phyloP scores from a whole-genome alignment of 2,113 vertebrate species.

The Mesocricetus auratus region DNA sequence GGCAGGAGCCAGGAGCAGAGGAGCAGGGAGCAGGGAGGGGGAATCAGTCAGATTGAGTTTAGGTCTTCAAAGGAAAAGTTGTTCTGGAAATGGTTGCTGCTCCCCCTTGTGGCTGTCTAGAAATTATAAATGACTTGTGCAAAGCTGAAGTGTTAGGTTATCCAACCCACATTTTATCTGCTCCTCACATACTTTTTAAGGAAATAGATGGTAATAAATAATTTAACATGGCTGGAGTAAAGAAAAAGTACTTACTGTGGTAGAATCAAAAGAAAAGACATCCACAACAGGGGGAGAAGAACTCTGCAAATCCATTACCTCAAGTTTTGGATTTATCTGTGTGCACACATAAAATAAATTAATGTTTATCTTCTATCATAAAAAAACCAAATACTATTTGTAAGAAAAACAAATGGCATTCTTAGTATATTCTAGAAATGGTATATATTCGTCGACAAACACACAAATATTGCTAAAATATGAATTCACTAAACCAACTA shows the following conservation, averaged over 20 bases:
- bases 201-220: constrained; percentile 22
- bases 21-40: not conserved
- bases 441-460: constrained; percentile 19
- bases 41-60: not conserved
- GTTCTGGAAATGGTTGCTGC: not conserved
- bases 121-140: not conserved
- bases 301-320: constrained; percentile 89
- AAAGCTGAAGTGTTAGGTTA: not conserved
- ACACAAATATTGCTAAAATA: constrained; percentile 17
- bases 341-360: constrained; percentile 33
- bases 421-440: constrained; percentile 24
- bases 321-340: constrained; percentile 90
- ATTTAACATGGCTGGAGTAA: not conserved
- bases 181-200: not conserved
- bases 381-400: constrained; percentile 9
- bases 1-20: not conserved
- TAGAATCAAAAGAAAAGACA: constrained; percentile 81
- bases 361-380: constrained; percentile 22
- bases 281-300: constrained; percentile 89
- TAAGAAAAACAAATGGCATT: not conserved
- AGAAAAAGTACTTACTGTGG: constrained; percentile 82
- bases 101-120: constrained; percentile 50
- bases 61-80: not conserved
- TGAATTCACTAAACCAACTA: constrained; percentile 18
- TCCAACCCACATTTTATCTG: not conserved